These are phyloP conservation scores for Holacanthus passer DNA, from an alignment of 2,113 vertebrate genomes.

Conservation along the genomic window DNA sequence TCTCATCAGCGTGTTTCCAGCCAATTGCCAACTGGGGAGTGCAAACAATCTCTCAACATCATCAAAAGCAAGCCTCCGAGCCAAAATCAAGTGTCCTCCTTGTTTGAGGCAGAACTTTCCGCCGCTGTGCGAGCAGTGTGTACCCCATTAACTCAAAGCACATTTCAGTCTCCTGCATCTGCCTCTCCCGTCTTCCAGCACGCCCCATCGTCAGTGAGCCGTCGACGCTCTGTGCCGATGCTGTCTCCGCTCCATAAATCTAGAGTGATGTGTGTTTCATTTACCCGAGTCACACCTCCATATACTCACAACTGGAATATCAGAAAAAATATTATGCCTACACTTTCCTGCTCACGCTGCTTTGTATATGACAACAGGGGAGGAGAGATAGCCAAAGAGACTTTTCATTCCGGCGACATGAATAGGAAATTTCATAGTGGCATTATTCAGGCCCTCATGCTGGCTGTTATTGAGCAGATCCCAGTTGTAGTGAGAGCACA, in stretches of 20 bases:
- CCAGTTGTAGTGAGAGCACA: conserved; percentile 22
- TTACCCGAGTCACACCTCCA: conserved; percentile 50
- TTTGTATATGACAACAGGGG: conserved; percentile 22
- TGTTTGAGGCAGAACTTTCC: conserved; percentile 31
- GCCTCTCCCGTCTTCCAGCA: conserved; percentile 20
- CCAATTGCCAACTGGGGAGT: conserved; percentile 42
- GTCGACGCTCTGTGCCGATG: conserved; percentile 24
- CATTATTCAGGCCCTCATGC: conserved; percentile 6
- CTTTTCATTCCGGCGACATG: conserved; percentile 12
- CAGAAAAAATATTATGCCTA: conserved; percentile 47
- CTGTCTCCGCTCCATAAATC: conserved; percentile 65
- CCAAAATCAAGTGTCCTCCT: conserved; percentile 46
- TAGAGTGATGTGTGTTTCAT: conserved; percentile 59
- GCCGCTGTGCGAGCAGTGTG: conserved; percentile 43
- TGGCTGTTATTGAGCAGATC: conserved; percentile 33
- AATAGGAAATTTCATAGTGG: conserved; percentile 21
- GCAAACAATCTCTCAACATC: conserved; percentile 57
- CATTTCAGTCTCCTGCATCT: conserved; percentile 49
- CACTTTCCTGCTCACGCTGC: conserved; percentile 18
- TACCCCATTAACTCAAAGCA: conserved; percentile 65
- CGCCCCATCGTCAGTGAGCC: conserved; percentile 32
- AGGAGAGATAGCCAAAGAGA: not conserved
- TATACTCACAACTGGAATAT: conserved; percentile 32
- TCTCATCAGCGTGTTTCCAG: conserved; percentile 53
- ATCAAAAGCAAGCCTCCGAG: conserved; percentile 57